Base-by-base conservation (phyloP, 2,113 vertebrate genomes). In the Gobio gobio region DNA sequence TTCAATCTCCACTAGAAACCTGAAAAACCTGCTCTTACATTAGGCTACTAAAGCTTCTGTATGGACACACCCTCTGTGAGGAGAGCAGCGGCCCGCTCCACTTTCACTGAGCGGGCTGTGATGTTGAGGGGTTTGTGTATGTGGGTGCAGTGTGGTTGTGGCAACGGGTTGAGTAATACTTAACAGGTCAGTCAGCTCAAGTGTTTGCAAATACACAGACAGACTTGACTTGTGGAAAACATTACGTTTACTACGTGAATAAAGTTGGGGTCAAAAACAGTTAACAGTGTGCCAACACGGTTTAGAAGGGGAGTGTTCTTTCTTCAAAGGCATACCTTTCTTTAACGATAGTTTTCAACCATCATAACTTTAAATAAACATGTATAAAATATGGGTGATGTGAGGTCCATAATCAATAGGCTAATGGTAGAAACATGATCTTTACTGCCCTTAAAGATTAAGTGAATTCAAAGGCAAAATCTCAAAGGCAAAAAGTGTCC, bases 51-150 rank as follows among this genome's bases (percentile, higher is more conserved):
- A 4, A 36, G 36, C 4, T 36, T 5, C 3, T 83, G n/a, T 45
- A 68, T 66, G 54, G 89, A 90, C 92, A 94, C 92, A 85, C 94
- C 92, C 91, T 88, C 7, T 58, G 63, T 47, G 51, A 85, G 64
- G 49, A 78, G 79, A 81, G 78, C 10, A 33, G 3, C 9, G 24
- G 10, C 10, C 12, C 24, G 18, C 61, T 81, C 16, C 78, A 81
- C 24, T 33, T 33, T 13, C 26, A 26, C 40, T 26, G 5, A 61
- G 54, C 56, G 56, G 22, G 43, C 3, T 64, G 78, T 22, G 56
- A 20, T n/a, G 24, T 7, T 14, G 54, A 64, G 78, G 78, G 4
- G 1, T 47, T 58, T n/a, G 40, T 47, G 26, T 51, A 22, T 20
- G n/a, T 49, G 26, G 43, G 24, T 81, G 47, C 16, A 18, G 73